Percentiles rank a stretch among this genome's conserved stretches.
These are phyloP conservation scores for Camelus dromedarius DNA, from an alignment of 2,113 vertebrate genomes.

Conservation along the genomic window DNA sequence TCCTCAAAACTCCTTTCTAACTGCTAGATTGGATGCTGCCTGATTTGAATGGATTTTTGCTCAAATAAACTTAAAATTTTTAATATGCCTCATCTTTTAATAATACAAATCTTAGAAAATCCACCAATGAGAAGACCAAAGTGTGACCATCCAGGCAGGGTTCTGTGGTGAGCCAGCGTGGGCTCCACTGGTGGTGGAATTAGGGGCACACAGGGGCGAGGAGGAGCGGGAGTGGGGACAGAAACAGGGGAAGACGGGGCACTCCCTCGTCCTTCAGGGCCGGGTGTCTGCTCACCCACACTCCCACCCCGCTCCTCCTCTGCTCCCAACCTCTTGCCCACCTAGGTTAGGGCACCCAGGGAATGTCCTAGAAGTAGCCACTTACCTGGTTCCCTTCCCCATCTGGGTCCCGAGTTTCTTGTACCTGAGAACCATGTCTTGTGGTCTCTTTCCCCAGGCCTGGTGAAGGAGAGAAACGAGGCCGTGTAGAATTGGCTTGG, in stretches of 20 bases:
- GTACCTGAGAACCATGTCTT: neutral
- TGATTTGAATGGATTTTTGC: neutral
- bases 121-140: neutral
- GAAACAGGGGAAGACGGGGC: neutral
- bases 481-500: neutral
- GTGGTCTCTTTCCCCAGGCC: neutral
- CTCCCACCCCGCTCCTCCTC: neutral
- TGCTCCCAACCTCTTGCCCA: neutral
- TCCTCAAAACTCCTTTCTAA: neutral
- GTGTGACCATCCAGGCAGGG: too few relatives aligned
- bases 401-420: neutral
- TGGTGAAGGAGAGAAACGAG: neutral
- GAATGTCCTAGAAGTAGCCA: neutral
- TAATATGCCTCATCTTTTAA: neutral
- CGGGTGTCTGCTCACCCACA: neutral
- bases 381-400: neutral
- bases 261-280: neutral
- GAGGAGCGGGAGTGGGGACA: neutral
- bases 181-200: neutral
- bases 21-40: neutral
- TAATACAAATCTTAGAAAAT: neutral
- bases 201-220: neutral
- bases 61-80: neutral
- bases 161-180: neutral
- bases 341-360: neutral